Evolutionary conservation across 2,797 vertebrate genomes (phyloP), one percentile per base, ranked within the genome.

Genomic region (Gastrophryne carolinensis): DNA sequence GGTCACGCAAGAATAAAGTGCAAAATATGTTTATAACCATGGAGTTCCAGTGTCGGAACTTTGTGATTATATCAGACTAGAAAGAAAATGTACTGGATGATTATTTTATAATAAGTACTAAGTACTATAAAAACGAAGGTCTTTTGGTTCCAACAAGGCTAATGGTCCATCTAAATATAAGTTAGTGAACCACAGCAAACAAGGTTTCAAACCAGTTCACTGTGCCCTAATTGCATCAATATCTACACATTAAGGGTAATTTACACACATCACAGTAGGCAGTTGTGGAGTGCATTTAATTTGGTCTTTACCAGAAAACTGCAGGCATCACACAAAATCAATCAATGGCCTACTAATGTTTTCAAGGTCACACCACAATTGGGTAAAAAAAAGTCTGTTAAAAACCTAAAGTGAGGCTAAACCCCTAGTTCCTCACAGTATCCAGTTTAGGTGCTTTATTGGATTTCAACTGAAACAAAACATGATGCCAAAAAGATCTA

Each of bases 1-100:
- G 35, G 65, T 37, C 19, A 50, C 39, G 50, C 27, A 68, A 50
- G 65, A 68, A 49, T 26, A 54, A 53, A 39, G 34, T 56, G 50
- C 23, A 67, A 27, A 5, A 37, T 17, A 26, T 3, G 50, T 26
- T 68, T 52, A 52, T 35, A 66, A 66, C 52, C 50, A 19, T 2
- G 5, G 34, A 37, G 65, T 23, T 68, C 34, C 37, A 32, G 3
- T 17, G n/a, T 17, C 30, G 37, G 49, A 67, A 19, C 65, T 56
- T 34, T 26, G 21, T 17, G 23, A 67, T 13, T 67, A 67, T 26
- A 52, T 37, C 65, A 67, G 12, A 24, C 15, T 50, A 4, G 4
- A 35, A 27, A 27, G 35, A 68, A 5, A 54, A 39, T 13, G 21
- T 68, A 37, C 19, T 11, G 27, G 26, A 8, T 24, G 34, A 15